Base-by-base conservation (phyloP, 2,888 invertebrate genomes). In the Amphipyra tragopoginis region DNA sequence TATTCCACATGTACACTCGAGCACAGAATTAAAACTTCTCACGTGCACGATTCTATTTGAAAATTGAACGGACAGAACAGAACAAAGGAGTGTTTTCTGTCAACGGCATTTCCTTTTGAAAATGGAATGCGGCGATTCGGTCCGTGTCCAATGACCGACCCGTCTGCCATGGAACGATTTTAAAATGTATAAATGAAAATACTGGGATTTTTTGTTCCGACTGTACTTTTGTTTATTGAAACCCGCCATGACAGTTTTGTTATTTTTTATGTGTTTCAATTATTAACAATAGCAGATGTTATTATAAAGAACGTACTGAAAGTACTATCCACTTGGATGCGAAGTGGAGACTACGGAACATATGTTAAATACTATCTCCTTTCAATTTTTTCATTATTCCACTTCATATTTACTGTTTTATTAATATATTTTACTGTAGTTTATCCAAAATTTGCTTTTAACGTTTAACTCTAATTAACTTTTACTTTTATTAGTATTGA, bases 61-160 rank as follows among this genome's bases (percentile, higher is more conserved):
- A 88, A 89, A 88, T 84, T 75, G 83, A 88, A 88, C 74, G 82
- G 73, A 82, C 73, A 86, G 89, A 88, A 79, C 72, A 86, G 89
- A 89, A 93, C 91, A 90, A 92, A 92, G 91, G 87, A 89, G 86
- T 86, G 86, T 87, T 88, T 87, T 89, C 89, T 91, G 91, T 90
- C 92, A 92, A 86, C 88, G 88, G 86, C 86, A 88, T 87, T 90
- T 90, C 90, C 88, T 87, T 88, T 89, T 86, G 85, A 82, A 90
- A 91, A 90, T 91, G 87, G 90, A 91, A 91, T 86, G 86, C 84
- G 85, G 84, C 86, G 85, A 86, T 86, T 81, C 81, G 75, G 81
- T 80, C 80, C 79, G 81, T 84, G 84, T 84, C 84, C 78, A 80
- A 80, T 72, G 79, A 67, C 80, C 77, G 77, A 78, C 78, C 79